Evolutionary conservation across 92 coral and sea anemone species (phyloP), one percentile per base, ranked within the genome.

Genomic region (Hydrozoanthus gracilis): DNA sequence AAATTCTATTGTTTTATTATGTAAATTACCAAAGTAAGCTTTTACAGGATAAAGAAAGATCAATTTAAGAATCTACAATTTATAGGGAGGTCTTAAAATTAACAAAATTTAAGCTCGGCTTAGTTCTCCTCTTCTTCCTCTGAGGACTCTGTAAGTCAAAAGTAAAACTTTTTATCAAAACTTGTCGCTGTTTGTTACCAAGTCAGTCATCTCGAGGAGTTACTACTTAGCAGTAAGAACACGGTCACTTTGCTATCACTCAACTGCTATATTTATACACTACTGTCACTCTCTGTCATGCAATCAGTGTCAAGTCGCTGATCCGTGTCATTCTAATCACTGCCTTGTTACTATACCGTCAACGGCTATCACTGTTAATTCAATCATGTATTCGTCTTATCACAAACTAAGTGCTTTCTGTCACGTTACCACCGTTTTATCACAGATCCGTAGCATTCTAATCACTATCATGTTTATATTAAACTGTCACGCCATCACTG

Each of bases 131-230:
- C 82, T 52, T 55, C 82, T 10, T 54, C 82, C 6, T 77, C 82
- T 11, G 82, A 77, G 82, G 82, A 77, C 44, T 77, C 82, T 77
- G 82, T 68, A 55, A 77, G 9, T 54, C 6, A 62, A 77, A 45
- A 55, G 39, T 17, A 11, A 77, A 44, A 14, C 18, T 27, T 4
- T 20, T 39, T 15, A 9, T 77, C 44, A 77, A 60, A 35, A 54
- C 46, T 48, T 50, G 11, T 4, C 7, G 55, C 44, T 39, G 14
- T 39, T 71, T 35, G n/a, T 35, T 15, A 71, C 3, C 3, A 58
- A 27, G 39, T 27, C 39, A 27, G 39, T 27, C 2, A 27, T 27
- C 39, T 27, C 39, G 39, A 27, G 39, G 39, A 27, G 39, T 27
- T 27, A 27, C 39, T 27, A 27, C 39, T 27, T 0, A 27, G 39